Evolutionary conservation across 35 echinoderm and acorn worm species (phyloP).

Genomic region (Holothuria glaberrima): DNA sequence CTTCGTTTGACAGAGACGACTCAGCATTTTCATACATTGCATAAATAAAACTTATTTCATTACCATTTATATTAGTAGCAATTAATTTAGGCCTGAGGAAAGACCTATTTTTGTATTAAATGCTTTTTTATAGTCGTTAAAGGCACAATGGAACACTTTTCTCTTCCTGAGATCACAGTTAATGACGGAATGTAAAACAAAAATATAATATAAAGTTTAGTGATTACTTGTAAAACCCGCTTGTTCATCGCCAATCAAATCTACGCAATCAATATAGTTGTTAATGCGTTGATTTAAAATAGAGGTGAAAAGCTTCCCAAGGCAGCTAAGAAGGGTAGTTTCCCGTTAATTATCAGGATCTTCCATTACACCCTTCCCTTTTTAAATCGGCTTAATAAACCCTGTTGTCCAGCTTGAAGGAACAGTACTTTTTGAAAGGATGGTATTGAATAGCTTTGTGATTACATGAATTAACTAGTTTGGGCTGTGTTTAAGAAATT

Average conservation of each 20-base stretch:
- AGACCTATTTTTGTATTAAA: neutral
- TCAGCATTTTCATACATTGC: slow-evolving; percentile 19
- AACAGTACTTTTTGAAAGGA: too few species aligned
- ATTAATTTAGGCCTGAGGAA: slow-evolving; percentile 6
- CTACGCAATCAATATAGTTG: too few species aligned
- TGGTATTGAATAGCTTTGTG: too few species aligned
- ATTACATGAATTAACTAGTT: too few species aligned
- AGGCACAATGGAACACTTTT: neutral
- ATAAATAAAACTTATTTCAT: neutral
- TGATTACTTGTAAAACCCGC: neutral
- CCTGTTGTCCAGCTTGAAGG: too few species aligned
- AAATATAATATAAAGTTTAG: neutral
- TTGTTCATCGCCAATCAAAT: slow-evolving; percentile 26
- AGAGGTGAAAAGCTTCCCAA: too few species aligned
- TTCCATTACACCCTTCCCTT: too few species aligned
- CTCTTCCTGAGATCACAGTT: slow-evolving; percentile 1
- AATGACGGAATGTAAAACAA: slow-evolving; percentile 17
- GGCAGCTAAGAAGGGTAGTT: too few species aligned
- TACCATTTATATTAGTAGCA: slow-evolving; percentile 24
- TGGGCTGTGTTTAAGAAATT: too few species aligned
- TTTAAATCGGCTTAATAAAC: too few species aligned
- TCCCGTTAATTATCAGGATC: too few species aligned
- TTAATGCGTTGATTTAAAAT: too few species aligned
- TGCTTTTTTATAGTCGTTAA: neutral
- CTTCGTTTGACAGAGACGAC: neutral